Evolutionary conservation across 2,888 invertebrate genomes (phyloP), one percentile per base, ranked within the genome.

Genomic region (Eretmocerus hayati): DNA sequence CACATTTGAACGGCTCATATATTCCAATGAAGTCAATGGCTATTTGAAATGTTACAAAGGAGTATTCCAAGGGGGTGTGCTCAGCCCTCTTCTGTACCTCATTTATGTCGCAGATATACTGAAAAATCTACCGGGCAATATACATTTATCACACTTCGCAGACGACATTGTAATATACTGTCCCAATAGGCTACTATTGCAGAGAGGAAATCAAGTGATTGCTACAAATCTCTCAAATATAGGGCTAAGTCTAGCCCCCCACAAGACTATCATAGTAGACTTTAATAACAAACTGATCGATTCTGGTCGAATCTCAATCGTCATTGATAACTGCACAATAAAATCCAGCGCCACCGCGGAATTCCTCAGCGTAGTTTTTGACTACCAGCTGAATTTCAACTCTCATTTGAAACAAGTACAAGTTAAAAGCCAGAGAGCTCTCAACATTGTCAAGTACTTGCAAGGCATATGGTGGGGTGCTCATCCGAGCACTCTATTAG

Each of bases 281-380:
- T 37, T 44, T 21, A 46, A 39, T n/a, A 46, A 39, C 11, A 37
- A 46, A 46, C 21, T 32, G 5, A 31, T 39, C 15, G 2, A 13
- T 4, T 22, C 33, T 3, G 39, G 33, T 6, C 32, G 16, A 11
- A 21, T 21, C 13, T 21, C 31, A 32, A 32, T 46, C 22, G 18
- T 8, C 13, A 15, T 46, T 8, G 19, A 31, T 11, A 26, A 20
- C 5, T 13, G 33, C 18, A 8, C n/a, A 5, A 46, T 39, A 20
- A 39, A 39, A 21, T 46, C 39, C 5, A 19, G 11, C 26, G 33
- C 18, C 18, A 23, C 31, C n/a, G 32, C 39, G n/a, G 19, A 22
- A 2, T 43, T 37, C 11, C 11, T 11, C 6, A 11, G 26, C 6
- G 11, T 26, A 8, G 11, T 43, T 16, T 15, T 35, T 15, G 35